Evolutionary conservation across 2,113 vertebrate species (phyloP).

Genomic region (Ramphastos sulfuratus): DNA sequence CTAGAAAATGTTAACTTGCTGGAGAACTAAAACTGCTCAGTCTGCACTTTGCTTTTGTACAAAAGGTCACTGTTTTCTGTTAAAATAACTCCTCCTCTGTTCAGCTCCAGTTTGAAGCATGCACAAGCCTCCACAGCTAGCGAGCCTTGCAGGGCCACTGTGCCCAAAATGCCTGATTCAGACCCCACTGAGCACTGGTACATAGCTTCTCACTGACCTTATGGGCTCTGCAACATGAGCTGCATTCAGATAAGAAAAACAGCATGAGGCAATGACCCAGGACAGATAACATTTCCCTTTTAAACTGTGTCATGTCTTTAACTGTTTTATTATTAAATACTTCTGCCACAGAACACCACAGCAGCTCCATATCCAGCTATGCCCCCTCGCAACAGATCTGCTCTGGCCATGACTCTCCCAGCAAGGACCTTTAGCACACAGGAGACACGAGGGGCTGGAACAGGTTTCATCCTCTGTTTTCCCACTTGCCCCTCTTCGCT

Average conservation of each 20-base stretch:
- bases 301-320: not conserved
- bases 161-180: not conserved
- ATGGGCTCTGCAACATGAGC: not conserved
- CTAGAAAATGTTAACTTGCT: not conserved
- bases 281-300: not conserved
- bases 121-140: not conserved
- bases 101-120: not conserved
- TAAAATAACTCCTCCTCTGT: not conserved
- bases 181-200: not conserved
- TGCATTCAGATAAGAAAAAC: not conserved
- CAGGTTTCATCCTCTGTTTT: not conserved
- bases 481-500: not conserved
- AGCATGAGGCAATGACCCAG: not conserved
- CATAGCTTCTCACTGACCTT: not conserved
- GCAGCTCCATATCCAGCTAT: not conserved
- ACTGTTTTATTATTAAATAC: slow-evolving; percentile 31
- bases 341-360: not conserved
- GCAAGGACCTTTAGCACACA: not conserved
- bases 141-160: not conserved
- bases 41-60: slow-evolving; percentile 38
- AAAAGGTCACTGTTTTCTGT: slow-evolving; percentile 22
- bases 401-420: not conserved
- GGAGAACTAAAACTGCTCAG: slow-evolving; percentile 14
- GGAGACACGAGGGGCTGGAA: not conserved
- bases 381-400: not conserved